These are phyloP conservation scores for Parelbella ahira DNA, from an alignment of 2,888 invertebrate species.

Conservation along the genomic window DNA sequence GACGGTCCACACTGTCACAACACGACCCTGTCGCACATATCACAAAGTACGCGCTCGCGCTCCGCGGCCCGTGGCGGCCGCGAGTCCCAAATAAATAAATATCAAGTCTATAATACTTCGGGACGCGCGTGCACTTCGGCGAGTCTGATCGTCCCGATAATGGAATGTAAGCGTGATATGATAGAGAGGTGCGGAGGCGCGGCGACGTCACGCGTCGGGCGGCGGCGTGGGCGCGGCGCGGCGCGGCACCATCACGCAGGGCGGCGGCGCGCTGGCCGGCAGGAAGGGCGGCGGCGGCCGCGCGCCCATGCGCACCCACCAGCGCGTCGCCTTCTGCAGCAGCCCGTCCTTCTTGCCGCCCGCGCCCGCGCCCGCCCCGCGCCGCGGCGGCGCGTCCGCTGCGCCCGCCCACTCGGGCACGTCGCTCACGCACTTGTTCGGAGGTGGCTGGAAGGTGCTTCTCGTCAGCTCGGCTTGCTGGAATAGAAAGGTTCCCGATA, in stretches of 20 bases:
- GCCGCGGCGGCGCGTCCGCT: slow-evolving; percentile 40
- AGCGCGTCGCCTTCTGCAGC: slow-evolving; percentile 76
- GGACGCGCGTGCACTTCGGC: slow-evolving; percentile 59
- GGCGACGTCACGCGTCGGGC: slow-evolving; percentile 44
- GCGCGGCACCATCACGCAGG: slow-evolving; percentile 55
- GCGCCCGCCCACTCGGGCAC: slow-evolving; percentile 80
- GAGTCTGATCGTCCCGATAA: slow-evolving; percentile 68
- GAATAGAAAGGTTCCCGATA: slow-evolving; percentile 31
- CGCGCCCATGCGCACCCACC: slow-evolving; percentile 76
- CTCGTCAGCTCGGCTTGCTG: slow-evolving; percentile 85
- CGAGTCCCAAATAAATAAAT: slow-evolving; percentile 74
- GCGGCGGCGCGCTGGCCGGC: slow-evolving; percentile 51
- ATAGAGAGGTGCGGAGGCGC: slow-evolving; percentile 40
- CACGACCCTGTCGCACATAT: slow-evolving; percentile 45
- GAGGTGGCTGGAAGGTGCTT: slow-evolving; percentile 83
- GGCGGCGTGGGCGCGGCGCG: slow-evolving; percentile 49
- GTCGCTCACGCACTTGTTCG: slow-evolving; percentile 85
- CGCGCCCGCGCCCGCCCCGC: slow-evolving; percentile 35
- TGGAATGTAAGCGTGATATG: slow-evolving; percentile 79
- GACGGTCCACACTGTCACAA: slow-evolving; percentile 35
- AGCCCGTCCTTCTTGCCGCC: slow-evolving; percentile 71
- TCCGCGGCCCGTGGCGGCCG: slow-evolving; percentile 35
- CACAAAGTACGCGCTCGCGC: slow-evolving; percentile 42
- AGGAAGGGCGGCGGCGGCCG: slow-evolving; percentile 49
- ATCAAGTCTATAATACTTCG: slow-evolving; percentile 74